Conservation (phyloP, 2,888 invertebrate species). For the Dryococelus australis region DNA sequence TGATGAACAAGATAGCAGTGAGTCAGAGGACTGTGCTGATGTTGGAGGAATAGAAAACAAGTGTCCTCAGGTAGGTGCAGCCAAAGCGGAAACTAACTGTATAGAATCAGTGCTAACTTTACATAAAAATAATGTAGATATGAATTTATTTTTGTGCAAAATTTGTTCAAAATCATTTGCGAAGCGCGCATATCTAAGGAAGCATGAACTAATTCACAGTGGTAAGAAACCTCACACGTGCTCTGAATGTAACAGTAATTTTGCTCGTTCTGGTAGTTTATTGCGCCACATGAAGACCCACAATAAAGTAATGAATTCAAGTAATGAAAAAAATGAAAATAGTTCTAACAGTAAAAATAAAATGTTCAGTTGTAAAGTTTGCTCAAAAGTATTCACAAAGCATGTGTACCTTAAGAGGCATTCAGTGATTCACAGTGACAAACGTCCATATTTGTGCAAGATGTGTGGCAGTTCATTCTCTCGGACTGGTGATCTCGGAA, state of each 20-base stretch:
- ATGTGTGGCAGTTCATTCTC: conserved; percentile 21
- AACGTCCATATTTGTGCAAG: conserved; percentile 26
- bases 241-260: conserved; percentile 17
- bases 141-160: background rate
- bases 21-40: background rate
- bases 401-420: conserved; percentile 31
- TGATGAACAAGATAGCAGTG: background rate
- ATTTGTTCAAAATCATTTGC: conserved; percentile 27
- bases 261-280: background rate
- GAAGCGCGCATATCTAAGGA: background rate
- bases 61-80: background rate
- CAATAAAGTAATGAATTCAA: background rate
- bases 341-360: background rate
- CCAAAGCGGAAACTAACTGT: background rate
- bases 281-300: background rate
- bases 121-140: background rate
- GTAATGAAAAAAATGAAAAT: background rate
- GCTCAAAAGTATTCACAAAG: conserved; percentile 33
- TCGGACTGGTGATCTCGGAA: conserved; percentile 31
- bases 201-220: conserved; percentile 19
- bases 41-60: background rate
- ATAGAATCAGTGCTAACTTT: background rate
- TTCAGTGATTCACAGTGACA: conserved; percentile 18
- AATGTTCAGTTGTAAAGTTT: conserved; percentile 22
- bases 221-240: conserved; percentile 13